These are phyloP conservation scores for Antrozous pallidus DNA, from an alignment of 2,797 vertebrate genomes.

Conservation along the genomic window DNA sequence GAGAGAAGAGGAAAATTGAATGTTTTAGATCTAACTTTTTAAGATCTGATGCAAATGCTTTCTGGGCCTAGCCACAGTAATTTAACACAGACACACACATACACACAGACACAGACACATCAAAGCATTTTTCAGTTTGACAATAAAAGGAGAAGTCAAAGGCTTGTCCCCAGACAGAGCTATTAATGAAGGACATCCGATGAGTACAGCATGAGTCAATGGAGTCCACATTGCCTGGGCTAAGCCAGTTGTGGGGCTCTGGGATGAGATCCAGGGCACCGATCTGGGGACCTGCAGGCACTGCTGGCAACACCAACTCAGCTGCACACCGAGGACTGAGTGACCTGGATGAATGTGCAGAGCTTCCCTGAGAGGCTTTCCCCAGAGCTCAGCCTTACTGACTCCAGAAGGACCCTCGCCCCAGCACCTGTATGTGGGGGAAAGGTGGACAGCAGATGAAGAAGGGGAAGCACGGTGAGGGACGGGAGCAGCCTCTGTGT, in stretches of 20 bases:
- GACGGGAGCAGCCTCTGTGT: neutral
- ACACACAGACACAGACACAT: neutral
- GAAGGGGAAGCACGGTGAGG: neutral
- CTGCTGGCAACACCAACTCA: neutral
- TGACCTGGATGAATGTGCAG: neutral
- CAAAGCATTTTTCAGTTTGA: neutral
- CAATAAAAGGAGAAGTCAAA: neutral
- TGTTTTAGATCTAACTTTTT: neutral
- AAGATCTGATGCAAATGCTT: conserved; percentile 42
- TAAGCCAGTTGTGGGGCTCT: neutral
- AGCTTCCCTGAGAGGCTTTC: neutral
- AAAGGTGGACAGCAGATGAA: neutral
- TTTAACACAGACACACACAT: neutral
- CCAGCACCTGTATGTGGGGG: neutral
- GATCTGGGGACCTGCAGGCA: neutral
- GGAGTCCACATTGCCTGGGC: neutral
- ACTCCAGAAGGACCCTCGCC: neutral
- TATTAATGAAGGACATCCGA: neutral
- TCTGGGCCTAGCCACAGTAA: conserved; percentile 37
- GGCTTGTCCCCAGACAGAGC: neutral
- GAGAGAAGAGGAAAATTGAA: neutral
- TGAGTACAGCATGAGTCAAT: neutral
- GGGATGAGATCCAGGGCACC: conserved; percentile 9
- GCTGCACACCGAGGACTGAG: neutral
- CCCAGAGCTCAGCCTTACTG: neutral